These are phyloP conservation scores for Brachyptera risi DNA, from an alignment of 2,888 invertebrate genomes.

Conservation along the genomic window DNA sequence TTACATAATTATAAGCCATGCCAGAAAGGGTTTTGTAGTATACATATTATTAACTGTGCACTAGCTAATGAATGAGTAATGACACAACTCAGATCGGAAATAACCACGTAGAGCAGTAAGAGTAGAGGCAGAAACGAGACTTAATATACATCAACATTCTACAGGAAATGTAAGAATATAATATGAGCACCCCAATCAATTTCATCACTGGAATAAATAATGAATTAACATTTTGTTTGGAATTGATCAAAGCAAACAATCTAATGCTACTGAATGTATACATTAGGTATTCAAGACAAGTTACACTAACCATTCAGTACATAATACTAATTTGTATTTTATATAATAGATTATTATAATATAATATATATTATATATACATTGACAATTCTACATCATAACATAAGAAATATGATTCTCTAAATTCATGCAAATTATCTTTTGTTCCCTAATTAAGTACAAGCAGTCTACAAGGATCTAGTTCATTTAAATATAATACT, in stretches of 20 bases:
- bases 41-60: neutral
- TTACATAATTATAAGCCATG: neutral
- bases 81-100: neutral
- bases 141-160: neutral
- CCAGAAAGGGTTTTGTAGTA: too few species aligned
- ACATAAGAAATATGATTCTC: neutral
- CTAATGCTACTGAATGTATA: neutral
- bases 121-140: neutral
- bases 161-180: neutral
- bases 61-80: neutral
- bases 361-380: neutral
- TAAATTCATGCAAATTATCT: neutral
- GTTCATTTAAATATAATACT: too few species aligned
- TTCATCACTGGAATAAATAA: slow-evolving; percentile 15
- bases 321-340: neutral
- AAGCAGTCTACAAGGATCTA: neutral
- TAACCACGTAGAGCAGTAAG: too few species aligned
- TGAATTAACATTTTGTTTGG: neutral
- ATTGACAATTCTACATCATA: too few species aligned
- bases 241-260: neutral
- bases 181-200: slow-evolving; percentile 12
- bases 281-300: neutral
- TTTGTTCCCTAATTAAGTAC: slow-evolving; percentile 4
- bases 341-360: neutral
- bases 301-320: neutral